Conservation (phyloP, 2,113 vertebrate species). For the Gavialis gangeticus region DNA sequence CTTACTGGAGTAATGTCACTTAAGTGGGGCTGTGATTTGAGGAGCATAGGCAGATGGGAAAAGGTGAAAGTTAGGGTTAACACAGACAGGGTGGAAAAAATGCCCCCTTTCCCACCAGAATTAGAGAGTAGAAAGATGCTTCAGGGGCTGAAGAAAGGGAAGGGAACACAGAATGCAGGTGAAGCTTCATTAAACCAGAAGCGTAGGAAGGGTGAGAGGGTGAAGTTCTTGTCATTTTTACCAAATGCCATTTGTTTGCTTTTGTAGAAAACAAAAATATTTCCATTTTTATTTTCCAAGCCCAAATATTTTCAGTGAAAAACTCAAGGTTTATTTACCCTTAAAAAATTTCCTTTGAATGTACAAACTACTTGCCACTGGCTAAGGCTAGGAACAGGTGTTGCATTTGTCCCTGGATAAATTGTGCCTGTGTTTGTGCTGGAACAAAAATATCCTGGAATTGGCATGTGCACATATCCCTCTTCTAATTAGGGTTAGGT, state of each 20-base stretch:
- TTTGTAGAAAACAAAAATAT: background rate
- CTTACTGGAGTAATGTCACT: background rate
- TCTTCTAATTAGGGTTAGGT: too few relatives aligned
- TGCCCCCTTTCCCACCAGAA: background rate
- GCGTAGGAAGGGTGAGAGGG: background rate
- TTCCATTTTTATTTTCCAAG: background rate
- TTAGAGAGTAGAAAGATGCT: background rate
- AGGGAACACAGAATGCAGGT: background rate
- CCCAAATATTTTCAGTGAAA: background rate
- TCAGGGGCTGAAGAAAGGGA: background rate
- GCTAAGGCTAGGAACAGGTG: background rate
- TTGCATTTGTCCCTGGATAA: background rate
- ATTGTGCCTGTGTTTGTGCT: background rate
- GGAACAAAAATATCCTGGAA: background rate
- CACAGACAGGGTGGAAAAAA: background rate
- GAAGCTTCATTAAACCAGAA: background rate
- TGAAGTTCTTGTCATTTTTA: background rate
- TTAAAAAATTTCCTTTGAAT: background rate
- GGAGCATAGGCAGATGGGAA: background rate
- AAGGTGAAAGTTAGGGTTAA: background rate
- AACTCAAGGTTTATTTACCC: background rate
- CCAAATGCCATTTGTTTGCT: background rate
- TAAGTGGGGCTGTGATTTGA: constrained; percentile 2
- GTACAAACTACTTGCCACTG: background rate
- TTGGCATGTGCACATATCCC: too few relatives aligned